A percentile compares a stretch with the other conserved stretches of the same genome.
Conservation (phyloP, 2,888 invertebrate genomes). For the Hyles lineata region DNA sequence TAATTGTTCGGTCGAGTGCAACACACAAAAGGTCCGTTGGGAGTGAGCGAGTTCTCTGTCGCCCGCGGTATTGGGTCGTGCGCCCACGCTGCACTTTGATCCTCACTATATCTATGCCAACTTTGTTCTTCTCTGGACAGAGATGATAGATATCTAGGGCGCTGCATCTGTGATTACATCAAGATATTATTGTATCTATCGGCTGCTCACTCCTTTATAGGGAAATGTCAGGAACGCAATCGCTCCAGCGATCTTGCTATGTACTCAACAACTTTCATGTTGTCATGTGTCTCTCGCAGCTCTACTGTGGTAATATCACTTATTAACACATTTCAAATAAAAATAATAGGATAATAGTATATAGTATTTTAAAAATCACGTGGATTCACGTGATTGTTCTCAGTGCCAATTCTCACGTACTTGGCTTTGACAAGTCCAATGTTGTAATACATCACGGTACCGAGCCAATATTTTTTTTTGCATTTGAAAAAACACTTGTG, state of each 20-base stretch:
- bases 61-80: conserved; percentile 79
- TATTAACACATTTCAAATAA: not conserved
- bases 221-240: conserved; percentile 36
- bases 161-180: conserved; percentile 65
- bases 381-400: conserved; percentile 46
- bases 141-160: conserved; percentile 67
- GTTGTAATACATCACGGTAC: conserved; percentile 43
- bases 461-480: conserved; percentile 50
- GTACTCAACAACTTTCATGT: not conserved
- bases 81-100: conserved; percentile 84
- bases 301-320: not conserved
- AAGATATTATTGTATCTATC: conserved; percentile 57
- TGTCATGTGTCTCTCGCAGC: not conserved
- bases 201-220: conserved; percentile 38
- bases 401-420: conserved; percentile 51
- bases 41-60: conserved; percentile 68
- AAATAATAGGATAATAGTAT: conserved; percentile 19
- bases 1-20: conserved; percentile 56
- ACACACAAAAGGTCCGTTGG: conserved; percentile 71
- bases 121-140: conserved; percentile 74
- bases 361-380: conserved; percentile 37
- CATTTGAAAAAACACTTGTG: conserved; percentile 41
- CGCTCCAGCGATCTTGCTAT: conserved; percentile 29
- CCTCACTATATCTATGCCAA: conserved; percentile 81
- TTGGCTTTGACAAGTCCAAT: conserved; percentile 39